phyloP scores from a whole-genome alignment of 2,113 vertebrate species.

The Entelurus aequoreus region DNA sequence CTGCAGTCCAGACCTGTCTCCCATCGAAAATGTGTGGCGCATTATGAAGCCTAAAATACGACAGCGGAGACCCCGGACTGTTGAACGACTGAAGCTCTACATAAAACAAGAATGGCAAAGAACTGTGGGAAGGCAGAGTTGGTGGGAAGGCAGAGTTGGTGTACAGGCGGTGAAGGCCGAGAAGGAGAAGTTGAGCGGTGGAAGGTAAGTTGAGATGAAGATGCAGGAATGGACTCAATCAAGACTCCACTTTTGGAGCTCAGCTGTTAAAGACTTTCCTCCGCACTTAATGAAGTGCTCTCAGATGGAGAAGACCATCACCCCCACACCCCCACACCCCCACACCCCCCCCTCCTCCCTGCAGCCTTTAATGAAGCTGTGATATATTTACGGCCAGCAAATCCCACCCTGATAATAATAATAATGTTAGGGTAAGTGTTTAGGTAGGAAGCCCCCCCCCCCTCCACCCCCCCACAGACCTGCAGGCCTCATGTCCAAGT shows the following conservation, averaged over 20 bases:
- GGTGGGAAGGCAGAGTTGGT: too few relatives aligned
- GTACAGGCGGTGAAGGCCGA: too few relatives aligned
- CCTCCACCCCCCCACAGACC: conserved; percentile 15
- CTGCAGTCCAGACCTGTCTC: too few relatives aligned
- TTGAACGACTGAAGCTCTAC: too few relatives aligned
- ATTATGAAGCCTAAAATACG: too few relatives aligned
- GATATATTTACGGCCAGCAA: conserved; percentile 66
- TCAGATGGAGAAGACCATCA: conserved; percentile 56
- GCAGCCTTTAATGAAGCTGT: conserved; percentile 62
- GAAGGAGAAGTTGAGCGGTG: conserved; percentile 32
- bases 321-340: not conserved
- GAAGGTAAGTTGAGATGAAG: conserved; percentile 62
- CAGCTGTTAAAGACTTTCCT: conserved; percentile 60
- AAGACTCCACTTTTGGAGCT: conserved; percentile 46
- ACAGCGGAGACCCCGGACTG: too few relatives aligned
- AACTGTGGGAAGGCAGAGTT: too few relatives aligned
- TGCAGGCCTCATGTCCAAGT: conserved; percentile 45
- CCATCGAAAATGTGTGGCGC: too few relatives aligned
- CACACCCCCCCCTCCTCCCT: conserved; percentile 15
- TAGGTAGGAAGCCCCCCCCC: not conserved
- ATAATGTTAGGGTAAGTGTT: conserved; percentile 63
- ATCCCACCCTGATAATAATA: conserved; percentile 54
- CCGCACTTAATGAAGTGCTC: conserved; percentile 66
- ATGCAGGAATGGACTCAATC: conserved; percentile 61
- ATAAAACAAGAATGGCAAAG: too few relatives aligned